These are phyloP conservation scores for Myxocyprinus asiaticus DNA, from an alignment of 2,113 vertebrate species.

Conservation along the genomic window DNA sequence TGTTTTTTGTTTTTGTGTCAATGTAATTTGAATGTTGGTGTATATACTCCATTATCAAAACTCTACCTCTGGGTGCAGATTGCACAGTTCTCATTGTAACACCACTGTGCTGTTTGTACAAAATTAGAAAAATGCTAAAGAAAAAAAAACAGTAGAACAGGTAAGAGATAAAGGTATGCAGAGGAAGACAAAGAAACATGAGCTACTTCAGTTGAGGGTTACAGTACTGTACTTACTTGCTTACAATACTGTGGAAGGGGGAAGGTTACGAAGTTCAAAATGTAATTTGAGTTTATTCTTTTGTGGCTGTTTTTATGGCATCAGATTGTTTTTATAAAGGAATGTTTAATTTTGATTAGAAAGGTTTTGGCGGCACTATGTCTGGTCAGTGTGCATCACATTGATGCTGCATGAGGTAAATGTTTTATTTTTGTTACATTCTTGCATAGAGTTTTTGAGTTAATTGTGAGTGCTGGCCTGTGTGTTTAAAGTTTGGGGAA, in stretches of 20 bases:
- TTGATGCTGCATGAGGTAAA: too few species aligned
- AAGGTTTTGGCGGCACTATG: background rate
- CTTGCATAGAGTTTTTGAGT: too few species aligned
- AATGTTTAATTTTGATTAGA: conserved; percentile 7
- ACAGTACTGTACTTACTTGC: background rate
- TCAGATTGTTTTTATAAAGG: background rate
- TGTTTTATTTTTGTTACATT: too few species aligned
- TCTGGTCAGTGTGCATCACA: too few species aligned
- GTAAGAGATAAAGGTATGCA: background rate
- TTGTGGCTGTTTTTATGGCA: background rate
- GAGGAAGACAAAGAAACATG: background rate
- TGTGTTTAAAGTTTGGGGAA: too few species aligned
- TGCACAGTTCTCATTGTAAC: background rate
- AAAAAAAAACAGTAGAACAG: background rate
- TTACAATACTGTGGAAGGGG: too few species aligned
- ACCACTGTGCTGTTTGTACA: background rate
- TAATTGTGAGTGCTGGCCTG: too few species aligned
- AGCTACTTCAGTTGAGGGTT: conserved; percentile 1
- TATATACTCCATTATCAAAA: too few species aligned
- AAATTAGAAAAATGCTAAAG: background rate
- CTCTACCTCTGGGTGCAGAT: too few species aligned
- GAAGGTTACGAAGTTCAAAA: background rate
- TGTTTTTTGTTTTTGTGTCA: too few species aligned
- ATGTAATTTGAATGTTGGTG: too few species aligned
- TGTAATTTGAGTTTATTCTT: conserved; percentile 4